Evolutionary conservation across 2,113 vertebrate genomes (phyloP).

Genomic region (Neopipo cinnamomea): DNA sequence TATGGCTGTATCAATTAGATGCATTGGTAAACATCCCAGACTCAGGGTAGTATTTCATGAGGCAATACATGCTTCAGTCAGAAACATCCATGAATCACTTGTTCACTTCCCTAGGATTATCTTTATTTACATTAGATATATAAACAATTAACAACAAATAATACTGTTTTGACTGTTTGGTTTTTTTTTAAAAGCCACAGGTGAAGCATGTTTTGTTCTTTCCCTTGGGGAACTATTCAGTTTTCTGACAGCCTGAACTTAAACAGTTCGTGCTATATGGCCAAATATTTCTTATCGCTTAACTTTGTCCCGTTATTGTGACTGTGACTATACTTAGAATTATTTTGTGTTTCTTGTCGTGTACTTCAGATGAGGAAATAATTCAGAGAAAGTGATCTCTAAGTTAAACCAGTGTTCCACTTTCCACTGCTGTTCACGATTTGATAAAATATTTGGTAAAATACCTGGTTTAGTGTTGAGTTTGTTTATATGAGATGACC

Average conservation of each 20-base stretch:
- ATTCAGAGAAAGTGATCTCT: not conserved
- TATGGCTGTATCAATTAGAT: not conserved
- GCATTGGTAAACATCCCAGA: not conserved
- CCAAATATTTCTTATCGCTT: not conserved
- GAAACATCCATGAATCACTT: not conserved
- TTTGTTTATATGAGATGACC: not conserved
- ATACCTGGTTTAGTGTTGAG: not conserved
- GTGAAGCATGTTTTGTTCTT: not conserved
- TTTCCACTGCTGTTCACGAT: not conserved
- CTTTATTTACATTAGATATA: not conserved
- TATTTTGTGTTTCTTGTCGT: not conserved
- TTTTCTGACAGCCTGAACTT: not conserved
- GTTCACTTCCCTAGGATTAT: slow-evolving; percentile 10
- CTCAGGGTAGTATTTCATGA: slow-evolving; percentile 2
- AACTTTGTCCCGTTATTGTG: not conserved
- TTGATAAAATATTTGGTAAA: not conserved
- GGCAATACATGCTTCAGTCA: not conserved
- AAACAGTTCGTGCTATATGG: not conserved
- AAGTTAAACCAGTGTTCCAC: not conserved
- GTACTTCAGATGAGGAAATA: not conserved
- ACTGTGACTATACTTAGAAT: not conserved
- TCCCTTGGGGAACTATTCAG: not conserved
- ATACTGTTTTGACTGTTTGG: not conserved
- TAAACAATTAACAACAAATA: too few species aligned
- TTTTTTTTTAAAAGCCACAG: not conserved